A percentile compares a stretch with the other conserved stretches of the same genome.
phyloP scores from a whole-genome alignment of 92 coral and sea anemone species.

The Parazoanthus darwini region DNA sequence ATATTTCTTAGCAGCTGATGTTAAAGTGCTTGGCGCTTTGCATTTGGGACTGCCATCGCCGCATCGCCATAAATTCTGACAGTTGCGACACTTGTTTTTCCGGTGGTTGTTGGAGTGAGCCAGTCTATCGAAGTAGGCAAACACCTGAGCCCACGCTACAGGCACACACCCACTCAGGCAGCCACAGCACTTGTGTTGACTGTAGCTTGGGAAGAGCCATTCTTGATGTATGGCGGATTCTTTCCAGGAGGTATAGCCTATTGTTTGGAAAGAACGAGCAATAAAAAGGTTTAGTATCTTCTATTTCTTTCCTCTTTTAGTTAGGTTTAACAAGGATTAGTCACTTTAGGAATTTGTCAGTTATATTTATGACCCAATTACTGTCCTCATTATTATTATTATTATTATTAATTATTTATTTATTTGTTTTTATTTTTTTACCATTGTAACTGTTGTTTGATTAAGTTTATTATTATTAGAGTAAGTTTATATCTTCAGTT shows the following conservation, averaged over 20 bases:
- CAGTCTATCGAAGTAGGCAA: conserved; percentile 6
- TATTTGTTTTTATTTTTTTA: no score
- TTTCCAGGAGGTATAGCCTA: conserved; percentile 4
- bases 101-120: conserved; percentile 7
- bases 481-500: no score
- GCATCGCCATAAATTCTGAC: conserved; percentile 1
- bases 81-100: not conserved
- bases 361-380: no score
- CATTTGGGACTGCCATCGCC: not conserved
- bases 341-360: no score
- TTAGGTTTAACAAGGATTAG: no score
- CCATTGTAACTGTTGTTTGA: no score
- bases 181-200: not conserved
- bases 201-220: not conserved
- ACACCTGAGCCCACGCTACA: conserved; percentile 7
- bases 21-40: not conserved
- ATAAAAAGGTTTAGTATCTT: no score
- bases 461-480: no score
- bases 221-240: not conserved
- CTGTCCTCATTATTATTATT: not conserved
- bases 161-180: not conserved
- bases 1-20: not conserved
- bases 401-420: no score
- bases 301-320: no score
- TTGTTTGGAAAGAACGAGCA: not conserved